phyloP scores from a whole-genome alignment of 2,113 vertebrate species.

The Stegastes partitus region DNA sequence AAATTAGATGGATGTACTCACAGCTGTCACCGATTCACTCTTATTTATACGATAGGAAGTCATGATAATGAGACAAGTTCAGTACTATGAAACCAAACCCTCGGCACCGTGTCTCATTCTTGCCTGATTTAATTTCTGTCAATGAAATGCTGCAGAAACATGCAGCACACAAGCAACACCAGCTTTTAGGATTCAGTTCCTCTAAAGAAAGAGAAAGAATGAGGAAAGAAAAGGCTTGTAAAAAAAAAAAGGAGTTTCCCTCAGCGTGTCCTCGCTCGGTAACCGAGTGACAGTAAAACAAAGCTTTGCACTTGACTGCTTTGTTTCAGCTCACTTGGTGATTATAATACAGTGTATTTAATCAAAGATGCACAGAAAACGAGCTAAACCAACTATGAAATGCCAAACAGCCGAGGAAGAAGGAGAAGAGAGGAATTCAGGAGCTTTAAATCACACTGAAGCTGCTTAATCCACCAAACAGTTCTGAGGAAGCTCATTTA shows the following conservation, averaged over 20 bases:
- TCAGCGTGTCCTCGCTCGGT: not conserved
- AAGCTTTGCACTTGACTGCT: constrained; percentile 4
- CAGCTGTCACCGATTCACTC: too few species aligned
- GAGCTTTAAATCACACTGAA: not conserved
- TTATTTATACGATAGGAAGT: too few species aligned
- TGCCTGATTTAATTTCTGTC: not conserved
- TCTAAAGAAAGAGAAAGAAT: not conserved
- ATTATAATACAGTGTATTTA: constrained; percentile 3
- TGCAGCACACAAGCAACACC: too few species aligned
- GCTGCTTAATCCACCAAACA: not conserved
- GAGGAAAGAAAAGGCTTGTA: not conserved
- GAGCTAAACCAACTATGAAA: not conserved
- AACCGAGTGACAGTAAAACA: not conserved
- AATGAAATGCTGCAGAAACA: too few species aligned
- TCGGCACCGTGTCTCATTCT: not conserved
- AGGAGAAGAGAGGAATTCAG: not conserved
- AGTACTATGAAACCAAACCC: too few species aligned
- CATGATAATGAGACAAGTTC: too few species aligned
- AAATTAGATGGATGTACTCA: too few species aligned
- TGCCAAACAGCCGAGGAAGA: too few species aligned
- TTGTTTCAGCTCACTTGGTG: constrained; percentile 11
- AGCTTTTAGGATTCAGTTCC: not conserved
- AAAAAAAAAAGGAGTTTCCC: not conserved
- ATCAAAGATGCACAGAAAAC: not conserved
- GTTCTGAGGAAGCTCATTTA: constrained; percentile 29